Percentiles rank a stretch among this genome's conserved stretches.
Conservation (phyloP, 35 echinoderm and acorn worm species). For the Heliocidaris erythrogramma region DNA sequence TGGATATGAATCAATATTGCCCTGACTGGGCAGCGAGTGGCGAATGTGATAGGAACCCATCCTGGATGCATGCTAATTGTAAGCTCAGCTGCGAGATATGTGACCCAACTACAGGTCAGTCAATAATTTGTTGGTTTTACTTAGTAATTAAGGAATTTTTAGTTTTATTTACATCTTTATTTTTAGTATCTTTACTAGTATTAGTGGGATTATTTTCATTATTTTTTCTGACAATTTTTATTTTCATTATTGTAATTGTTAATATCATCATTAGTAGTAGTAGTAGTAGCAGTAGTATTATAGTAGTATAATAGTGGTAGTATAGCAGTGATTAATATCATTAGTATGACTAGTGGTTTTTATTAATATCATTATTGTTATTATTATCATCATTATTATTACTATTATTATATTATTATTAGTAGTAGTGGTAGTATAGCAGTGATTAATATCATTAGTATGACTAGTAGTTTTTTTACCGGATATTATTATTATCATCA, state of each 20-base stretch:
- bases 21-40: conserved; percentile 47
- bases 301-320: no score
- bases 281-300: no score
- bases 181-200: no score
- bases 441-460: no score
- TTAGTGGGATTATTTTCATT: no score
- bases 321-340: no score
- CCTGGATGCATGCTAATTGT: conserved; percentile 55
- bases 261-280: background rate
- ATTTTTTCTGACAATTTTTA: background rate
- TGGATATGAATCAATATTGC: conserved; percentile 37
- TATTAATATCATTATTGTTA: background rate
- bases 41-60: conserved; percentile 6
- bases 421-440: no score
- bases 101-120: background rate
- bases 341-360: background rate
- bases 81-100: conserved; percentile 45
- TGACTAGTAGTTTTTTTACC: background rate
- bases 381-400: background rate
- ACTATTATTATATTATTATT: background rate
- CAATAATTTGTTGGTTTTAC: background rate
- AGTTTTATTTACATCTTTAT: no score
- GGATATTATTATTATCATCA: background rate
- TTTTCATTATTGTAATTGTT: background rate
- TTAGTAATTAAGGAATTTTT: no score